A percentile compares a stretch with the other conserved stretches of the same genome.
Conservation (phyloP, 1,140 invertebrate species). For the Temnothorax longispinosus region DNA sequence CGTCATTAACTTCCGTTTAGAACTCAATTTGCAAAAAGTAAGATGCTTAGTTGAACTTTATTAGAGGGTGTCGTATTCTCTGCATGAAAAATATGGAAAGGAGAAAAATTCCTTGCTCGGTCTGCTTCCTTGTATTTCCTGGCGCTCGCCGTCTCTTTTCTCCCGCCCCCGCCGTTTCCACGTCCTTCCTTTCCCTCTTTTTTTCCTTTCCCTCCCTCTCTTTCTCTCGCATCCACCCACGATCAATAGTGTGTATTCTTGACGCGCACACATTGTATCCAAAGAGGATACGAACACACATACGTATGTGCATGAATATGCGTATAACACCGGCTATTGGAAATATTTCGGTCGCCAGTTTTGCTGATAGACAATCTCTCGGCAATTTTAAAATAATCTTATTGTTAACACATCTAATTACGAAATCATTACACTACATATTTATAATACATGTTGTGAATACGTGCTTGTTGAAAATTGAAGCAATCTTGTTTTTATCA, state of each 20-base stretch:
- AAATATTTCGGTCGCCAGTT: conserved; percentile 9
- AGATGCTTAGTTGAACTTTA: conserved; percentile 10
- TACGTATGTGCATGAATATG: neutral
- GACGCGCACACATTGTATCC: conserved; percentile 81
- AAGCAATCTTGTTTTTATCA: neutral
- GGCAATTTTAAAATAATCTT: neutral
- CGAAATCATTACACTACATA: neutral
- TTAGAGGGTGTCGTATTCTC: conserved; percentile 21
- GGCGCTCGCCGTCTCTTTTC: conserved; percentile 44
- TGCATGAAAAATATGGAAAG: conserved; percentile 63
- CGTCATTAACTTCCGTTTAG: conserved; percentile 9
- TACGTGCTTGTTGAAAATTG: neutral
- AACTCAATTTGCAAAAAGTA: neutral
- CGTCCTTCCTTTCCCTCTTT: conserved; percentile 56
- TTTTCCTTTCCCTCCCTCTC: conserved; percentile 73
- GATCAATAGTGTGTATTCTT: conserved; percentile 83
- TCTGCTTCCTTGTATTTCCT: conserved; percentile 77
- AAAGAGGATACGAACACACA: conserved; percentile 56
- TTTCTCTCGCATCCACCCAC: conserved; percentile 78
- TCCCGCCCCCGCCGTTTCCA: conserved; percentile 36
- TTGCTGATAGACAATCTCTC: neutral
- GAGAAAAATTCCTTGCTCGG: conserved; percentile 62
- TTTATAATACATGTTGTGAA: neutral
- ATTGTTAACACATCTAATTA: neutral
- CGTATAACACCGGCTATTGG: neutral